A percentile compares a stretch with the other conserved stretches of the same genome.
phyloP scores from a whole-genome alignment of 1,140 invertebrate species.

The Brachionus manjavacas region DNA sequence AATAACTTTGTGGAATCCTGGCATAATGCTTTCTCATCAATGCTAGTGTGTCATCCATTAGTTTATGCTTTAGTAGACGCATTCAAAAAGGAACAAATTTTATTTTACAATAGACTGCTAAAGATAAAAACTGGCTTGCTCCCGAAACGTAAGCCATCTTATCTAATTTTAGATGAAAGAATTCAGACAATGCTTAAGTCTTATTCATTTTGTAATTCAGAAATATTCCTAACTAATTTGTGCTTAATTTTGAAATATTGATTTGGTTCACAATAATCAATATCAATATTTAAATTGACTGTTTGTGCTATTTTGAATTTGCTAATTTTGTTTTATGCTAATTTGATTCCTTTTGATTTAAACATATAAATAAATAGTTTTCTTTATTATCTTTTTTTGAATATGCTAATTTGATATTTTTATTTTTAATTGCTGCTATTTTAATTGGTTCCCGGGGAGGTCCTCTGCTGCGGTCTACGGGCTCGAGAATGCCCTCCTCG shows the following conservation, averaged over 20 bases:
- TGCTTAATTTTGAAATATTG: slow-evolving; percentile 6
- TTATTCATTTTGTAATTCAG: not conserved
- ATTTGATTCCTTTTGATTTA: not conserved
- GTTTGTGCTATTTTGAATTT: not conserved
- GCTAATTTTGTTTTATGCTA: not conserved
- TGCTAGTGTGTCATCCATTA: not conserved
- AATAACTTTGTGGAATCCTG: slow-evolving; percentile 17
- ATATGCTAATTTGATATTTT: not conserved
- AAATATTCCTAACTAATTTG: not conserved
- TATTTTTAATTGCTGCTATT: not conserved
- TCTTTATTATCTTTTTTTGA: not conserved
- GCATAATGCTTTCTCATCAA: slow-evolving; percentile 7
- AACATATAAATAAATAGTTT: not conserved
- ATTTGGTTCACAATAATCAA: not conserved
- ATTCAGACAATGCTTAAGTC: not conserved
- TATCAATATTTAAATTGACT: not conserved
- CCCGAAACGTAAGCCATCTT: not conserved
- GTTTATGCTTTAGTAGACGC: slow-evolving; percentile 1
- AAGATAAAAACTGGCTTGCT: not conserved
- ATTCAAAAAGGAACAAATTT: not conserved
- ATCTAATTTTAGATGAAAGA: not conserved
- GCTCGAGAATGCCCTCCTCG: no score
- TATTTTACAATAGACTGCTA: not conserved
- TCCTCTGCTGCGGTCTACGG: no score
- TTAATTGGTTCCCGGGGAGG: not conserved